Evolutionary conservation across 2,113 vertebrate genomes (phyloP).

Genomic region (Tragulus kanchil): DNA sequence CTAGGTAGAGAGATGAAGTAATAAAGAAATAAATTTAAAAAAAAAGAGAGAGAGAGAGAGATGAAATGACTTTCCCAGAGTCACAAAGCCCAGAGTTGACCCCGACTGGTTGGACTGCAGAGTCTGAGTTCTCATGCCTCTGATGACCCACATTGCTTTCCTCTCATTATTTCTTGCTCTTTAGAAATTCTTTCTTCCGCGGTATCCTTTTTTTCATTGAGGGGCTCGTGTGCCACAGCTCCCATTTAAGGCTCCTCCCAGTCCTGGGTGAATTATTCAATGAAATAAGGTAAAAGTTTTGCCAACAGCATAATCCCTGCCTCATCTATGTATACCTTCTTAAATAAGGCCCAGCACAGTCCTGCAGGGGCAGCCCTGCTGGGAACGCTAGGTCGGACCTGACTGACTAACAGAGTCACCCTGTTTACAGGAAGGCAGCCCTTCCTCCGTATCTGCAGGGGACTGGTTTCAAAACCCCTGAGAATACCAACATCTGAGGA

Average conservation of each 20-base stretch:
- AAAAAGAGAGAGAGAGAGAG: not conserved
- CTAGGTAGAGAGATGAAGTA: not conserved
- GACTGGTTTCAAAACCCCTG: not conserved
- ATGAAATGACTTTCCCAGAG: not conserved
- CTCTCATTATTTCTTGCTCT: not conserved
- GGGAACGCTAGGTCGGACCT: not conserved
- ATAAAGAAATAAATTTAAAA: too few relatives aligned
- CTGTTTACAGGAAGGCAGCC: slow-evolving; percentile 63
- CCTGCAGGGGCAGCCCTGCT: not conserved
- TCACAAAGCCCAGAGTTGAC: not conserved
- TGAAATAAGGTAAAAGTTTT: not conserved
- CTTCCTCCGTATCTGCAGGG: not conserved
- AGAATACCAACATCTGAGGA: not conserved
- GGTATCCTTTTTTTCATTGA: not conserved
- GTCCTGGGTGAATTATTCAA: not conserved
- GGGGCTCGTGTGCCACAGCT: not conserved
- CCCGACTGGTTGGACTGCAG: not conserved
- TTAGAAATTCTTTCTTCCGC: not conserved
- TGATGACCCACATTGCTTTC: not conserved
- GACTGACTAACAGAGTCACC: slow-evolving; percentile 44
- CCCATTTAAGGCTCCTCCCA: not conserved
- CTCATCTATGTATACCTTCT: not conserved
- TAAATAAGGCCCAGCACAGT: not conserved
- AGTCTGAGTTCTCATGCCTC: not conserved
- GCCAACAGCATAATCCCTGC: not conserved